A percentile compares a stretch with the other conserved stretches of the same genome.
Conservation (phyloP, 2,797 vertebrate genomes). For the Iguana delicatissima region DNA sequence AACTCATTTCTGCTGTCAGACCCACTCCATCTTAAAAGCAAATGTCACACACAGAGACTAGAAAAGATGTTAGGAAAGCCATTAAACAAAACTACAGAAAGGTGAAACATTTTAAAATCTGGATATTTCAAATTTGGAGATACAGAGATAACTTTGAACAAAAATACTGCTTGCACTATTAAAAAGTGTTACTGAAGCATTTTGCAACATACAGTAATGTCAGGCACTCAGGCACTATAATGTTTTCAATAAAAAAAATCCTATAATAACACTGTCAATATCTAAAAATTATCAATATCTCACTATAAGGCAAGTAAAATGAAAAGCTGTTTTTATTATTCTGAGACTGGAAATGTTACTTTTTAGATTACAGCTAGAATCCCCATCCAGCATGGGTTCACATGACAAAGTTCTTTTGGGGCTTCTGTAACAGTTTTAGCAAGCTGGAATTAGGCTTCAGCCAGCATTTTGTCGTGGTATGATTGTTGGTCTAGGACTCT, state of each 20-base stretch:
- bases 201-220: not conserved
- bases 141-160: not conserved
- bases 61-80: not conserved
- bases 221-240: not conserved
- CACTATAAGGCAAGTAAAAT: not conserved
- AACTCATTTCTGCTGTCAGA: not conserved
- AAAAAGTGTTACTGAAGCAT: not conserved
- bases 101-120: not conserved
- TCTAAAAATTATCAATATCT: not conserved
- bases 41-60: not conserved
- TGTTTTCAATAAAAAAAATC: not conserved
- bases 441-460: not conserved
- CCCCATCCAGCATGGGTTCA: no score
- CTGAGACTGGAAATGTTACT: no score
- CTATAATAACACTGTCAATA: not conserved
- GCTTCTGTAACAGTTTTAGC: not conserved
- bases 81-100: not conserved
- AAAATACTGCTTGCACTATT: not conserved
- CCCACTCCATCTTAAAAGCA: not conserved
- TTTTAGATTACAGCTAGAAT: no score
- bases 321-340: not conserved
- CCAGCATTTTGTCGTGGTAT: no score
- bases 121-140: not conserved
- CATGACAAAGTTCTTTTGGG: not conserved
- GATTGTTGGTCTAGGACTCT: no score